A percentile compares a stretch with the other conserved stretches of the same genome.
These are phyloP conservation scores for Aphelenchoides bicaudatus DNA, from an alignment of 2,888 invertebrate species.

Conservation along the genomic window DNA sequence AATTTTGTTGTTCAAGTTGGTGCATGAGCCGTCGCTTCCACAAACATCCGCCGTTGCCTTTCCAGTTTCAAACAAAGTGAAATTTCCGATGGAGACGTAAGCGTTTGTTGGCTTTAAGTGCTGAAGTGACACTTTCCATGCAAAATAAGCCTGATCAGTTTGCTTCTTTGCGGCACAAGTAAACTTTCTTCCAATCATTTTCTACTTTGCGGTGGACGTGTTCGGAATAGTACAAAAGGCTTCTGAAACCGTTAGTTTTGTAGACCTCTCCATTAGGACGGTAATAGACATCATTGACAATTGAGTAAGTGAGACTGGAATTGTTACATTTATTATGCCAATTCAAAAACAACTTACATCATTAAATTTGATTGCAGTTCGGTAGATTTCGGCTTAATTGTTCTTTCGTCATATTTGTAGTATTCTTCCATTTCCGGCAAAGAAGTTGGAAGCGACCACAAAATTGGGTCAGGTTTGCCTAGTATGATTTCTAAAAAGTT, in stretches of 20 bases:
- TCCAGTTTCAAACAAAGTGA: conserved; percentile 22
- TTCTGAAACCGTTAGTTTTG: conserved; percentile 68
- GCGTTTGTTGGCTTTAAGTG: conserved; percentile 13
- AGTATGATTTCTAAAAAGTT: too few relatives aligned
- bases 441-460: too few relatives aligned
- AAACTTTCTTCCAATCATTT: conserved; percentile 84
- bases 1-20: too few relatives aligned
- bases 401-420: too few relatives aligned
- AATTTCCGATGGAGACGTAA: conserved; percentile 21
- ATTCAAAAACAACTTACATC: too few relatives aligned
- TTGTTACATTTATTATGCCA: too few relatives aligned
- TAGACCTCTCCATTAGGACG: conserved; percentile 22
- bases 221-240: conserved; percentile 68
- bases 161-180: conserved; percentile 74
- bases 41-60: conserved; percentile 28
- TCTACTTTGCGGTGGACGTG: conserved; percentile 80
- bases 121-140: conserved; percentile 71
- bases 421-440: too few relatives aligned
- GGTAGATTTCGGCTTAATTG: too few relatives aligned
- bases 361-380: too few relatives aligned
- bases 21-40: conserved; percentile 33
- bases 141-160: conserved; percentile 66
- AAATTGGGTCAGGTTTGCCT: too few relatives aligned
- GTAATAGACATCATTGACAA: conserved; percentile 32
- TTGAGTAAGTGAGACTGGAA: conserved; percentile 38